Base-by-base conservation (phyloP, 2,888 invertebrate species). In the Colletes collaris region DNA sequence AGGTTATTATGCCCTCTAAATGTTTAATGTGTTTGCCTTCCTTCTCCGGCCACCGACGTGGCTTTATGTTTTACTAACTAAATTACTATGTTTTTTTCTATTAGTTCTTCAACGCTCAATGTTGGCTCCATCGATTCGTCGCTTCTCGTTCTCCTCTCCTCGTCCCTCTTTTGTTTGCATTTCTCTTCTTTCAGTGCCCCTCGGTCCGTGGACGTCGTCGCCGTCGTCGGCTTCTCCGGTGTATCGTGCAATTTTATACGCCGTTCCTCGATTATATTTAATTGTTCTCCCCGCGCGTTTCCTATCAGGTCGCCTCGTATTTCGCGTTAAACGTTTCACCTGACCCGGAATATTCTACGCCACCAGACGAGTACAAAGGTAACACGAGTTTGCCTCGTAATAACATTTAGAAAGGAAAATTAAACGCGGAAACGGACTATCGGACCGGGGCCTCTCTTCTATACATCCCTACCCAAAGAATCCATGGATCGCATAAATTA, bases 21-120 rank as follows among this genome's bases (percentile, higher is more conserved):
- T 93, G 91, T 92, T 92, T 93, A 92, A 93, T 93, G 92, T 93
- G 93, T 93, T 93, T 93, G 93, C 92, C 91, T 93, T 92, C 92
- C 92, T 92, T 91, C 90, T 90, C 90, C 89, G 89, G 87, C 88
- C 90, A 88, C 88, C 89, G 90, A 84, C 86, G 83, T 89, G 89
- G 91, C 92, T 92, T 92, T 92, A 92, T 92, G 91, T 92, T 92
- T 92, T 92, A 93, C 92, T 92, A 92, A 93, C 92, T 92, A 92
- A 93, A 92, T 92, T 93, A 92, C 92, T 91, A 90, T 91, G 44
- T 92, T 92, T 92, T 88, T 68, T 87, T 86, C 84, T 85, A 87
- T 89, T 88, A 86, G 82, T 90, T 88, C 86, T 84, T 86, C 87
- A 79, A 85, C 89, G 90, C 90, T 92, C 91, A 27, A 92, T 91